phyloP scores from a whole-genome alignment of 1,140 invertebrate genomes.

The Euwallacea similis region DNA sequence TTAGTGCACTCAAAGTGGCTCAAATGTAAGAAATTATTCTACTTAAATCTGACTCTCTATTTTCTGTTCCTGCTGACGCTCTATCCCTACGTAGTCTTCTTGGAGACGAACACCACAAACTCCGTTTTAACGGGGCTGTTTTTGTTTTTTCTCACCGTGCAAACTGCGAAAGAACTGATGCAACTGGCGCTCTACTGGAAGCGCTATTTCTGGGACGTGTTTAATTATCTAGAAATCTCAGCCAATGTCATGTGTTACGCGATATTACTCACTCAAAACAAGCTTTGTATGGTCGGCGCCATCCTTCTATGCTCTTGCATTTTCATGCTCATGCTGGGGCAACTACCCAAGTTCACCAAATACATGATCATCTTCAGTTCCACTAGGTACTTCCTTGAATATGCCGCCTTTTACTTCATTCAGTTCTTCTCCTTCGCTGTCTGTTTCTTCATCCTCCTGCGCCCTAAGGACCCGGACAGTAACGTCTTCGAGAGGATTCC shows the following conservation, averaged over 20 bases:
- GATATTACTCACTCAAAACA: conserved; percentile 22
- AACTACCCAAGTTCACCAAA: conserved; percentile 40
- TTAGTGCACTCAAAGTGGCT: conserved; percentile 38
- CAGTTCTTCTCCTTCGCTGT: conserved; percentile 43
- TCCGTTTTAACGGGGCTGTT: conserved; percentile 11
- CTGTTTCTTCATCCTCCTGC: conserved; percentile 41
- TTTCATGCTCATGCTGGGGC: conserved; percentile 36
- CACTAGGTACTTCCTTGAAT: conserved; percentile 40
- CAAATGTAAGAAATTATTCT: conserved; percentile 27
- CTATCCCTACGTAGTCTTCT: conserved; percentile 29
- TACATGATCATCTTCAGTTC: conserved; percentile 43
- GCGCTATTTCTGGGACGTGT: conserved; percentile 31
- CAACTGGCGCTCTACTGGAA: conserved; percentile 28
- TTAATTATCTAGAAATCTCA: conserved; percentile 36
- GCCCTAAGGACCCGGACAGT: conserved; percentile 5
- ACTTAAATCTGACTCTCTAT: conserved; percentile 35
- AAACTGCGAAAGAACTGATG: conserved; percentile 32
- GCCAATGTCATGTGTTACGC: conserved; percentile 17
- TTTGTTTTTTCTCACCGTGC: conserved; percentile 12
- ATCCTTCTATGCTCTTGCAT: conserved; percentile 35
- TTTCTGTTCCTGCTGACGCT: conserved; percentile 30
- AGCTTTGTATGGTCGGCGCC: conserved; percentile 25
- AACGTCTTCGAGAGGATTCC: conserved; percentile 17
- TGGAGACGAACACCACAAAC: conserved; percentile 19
- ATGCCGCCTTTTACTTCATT: conserved; percentile 42